Percentiles rank a stretch among this genome's conserved stretches.
phyloP scores from a whole-genome alignment of 2,797 vertebrate species.

The Sebastes trivittatus region DNA sequence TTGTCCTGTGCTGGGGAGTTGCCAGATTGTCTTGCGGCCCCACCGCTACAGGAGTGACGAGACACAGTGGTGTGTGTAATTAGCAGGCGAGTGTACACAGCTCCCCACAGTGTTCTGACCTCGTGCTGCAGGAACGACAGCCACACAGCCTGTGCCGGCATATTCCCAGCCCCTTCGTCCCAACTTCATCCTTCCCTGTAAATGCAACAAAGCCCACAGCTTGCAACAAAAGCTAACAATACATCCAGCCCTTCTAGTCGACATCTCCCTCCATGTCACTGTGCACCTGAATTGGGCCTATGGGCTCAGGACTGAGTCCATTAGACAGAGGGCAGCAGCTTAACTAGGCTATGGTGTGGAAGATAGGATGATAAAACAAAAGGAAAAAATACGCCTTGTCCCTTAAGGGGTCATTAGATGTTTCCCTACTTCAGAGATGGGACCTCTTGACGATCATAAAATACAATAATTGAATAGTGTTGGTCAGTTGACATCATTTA shows the following conservation, averaged over 20 bases:
- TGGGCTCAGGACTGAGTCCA: conserved; percentile 35
- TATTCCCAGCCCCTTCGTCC: conserved; percentile 32
- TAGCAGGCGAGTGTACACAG: conserved; percentile 80
- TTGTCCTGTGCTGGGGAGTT: conserved; percentile 71
- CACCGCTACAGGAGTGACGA: conserved; percentile 66
- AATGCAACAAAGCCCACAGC: conserved; percentile 60
- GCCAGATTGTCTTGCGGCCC: conserved; percentile 79
- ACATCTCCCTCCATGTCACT: conserved; percentile 18
- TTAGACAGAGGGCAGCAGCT: conserved; percentile 36
- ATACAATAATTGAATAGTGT: conserved; percentile 36
- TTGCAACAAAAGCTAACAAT: conserved; percentile 64
- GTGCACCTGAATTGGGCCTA: conserved; percentile 36
- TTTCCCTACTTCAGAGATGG: conserved; percentile 28
- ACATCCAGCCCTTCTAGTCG: conserved; percentile 27
- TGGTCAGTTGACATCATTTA: background rate
- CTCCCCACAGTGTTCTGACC: conserved; percentile 81
- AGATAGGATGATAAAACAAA: conserved; percentile 10
- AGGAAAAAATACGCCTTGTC: background rate
- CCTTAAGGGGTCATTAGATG: conserved; percentile 61
- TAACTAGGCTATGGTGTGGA: conserved; percentile 44
- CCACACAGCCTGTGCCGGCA: conserved; percentile 44
- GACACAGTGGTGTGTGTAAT: conserved; percentile 79
- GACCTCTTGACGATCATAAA: conserved; percentile 35
- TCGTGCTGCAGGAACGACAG: conserved; percentile 66
- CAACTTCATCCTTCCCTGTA: conserved; percentile 29